These are phyloP conservation scores for Ptychoptera albimana DNA, from an alignment of 2,888 invertebrate genomes.

Conservation along the genomic window DNA sequence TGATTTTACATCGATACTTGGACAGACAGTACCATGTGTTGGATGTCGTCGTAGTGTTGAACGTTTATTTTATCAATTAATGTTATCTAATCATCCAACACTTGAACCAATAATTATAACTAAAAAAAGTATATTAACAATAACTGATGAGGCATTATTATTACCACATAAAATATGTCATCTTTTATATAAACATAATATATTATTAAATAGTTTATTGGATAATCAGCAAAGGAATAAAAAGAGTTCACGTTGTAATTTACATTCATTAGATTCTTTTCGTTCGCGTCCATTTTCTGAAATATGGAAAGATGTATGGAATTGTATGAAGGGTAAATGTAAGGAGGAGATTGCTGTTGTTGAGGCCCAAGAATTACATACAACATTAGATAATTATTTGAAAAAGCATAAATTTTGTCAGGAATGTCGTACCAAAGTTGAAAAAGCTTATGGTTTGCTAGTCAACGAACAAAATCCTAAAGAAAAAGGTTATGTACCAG, in stretches of 20 bases:
- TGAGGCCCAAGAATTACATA: slow-evolving; percentile 67
- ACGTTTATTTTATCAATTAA: slow-evolving; percentile 70
- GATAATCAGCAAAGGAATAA: slow-evolving; percentile 71
- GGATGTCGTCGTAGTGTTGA: slow-evolving; percentile 88
- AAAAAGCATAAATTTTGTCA: slow-evolving; percentile 88
- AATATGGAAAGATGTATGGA: slow-evolving; percentile 73
- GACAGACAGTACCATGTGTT: slow-evolving; percentile 87
- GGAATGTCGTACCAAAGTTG: slow-evolving; percentile 81
- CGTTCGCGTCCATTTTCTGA: slow-evolving; percentile 53
- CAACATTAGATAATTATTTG: slow-evolving; percentile 77
- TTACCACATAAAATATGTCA: slow-evolving; percentile 70
- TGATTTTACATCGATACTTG: slow-evolving; percentile 68
- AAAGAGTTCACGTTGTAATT: slow-evolving; percentile 73
- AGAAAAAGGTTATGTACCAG: slow-evolving; percentile 79
- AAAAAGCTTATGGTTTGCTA: slow-evolving; percentile 70
- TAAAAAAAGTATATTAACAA: slow-evolving; percentile 57
- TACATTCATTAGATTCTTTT: slow-evolving; percentile 82
- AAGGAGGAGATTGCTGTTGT: slow-evolving; percentile 75
- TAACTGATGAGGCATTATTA: slow-evolving; percentile 61
- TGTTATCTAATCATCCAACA: slow-evolving; percentile 70
- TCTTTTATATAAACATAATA: slow-evolving; percentile 72
- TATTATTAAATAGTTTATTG: slow-evolving; percentile 59
- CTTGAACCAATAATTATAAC: slow-evolving; percentile 73
- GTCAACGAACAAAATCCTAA: slow-evolving; percentile 73
- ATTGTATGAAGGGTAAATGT: slow-evolving; percentile 65